These are phyloP conservation scores for Amitus sp. DNA, from an alignment of 2,888 invertebrate species.

Conservation along the genomic window DNA sequence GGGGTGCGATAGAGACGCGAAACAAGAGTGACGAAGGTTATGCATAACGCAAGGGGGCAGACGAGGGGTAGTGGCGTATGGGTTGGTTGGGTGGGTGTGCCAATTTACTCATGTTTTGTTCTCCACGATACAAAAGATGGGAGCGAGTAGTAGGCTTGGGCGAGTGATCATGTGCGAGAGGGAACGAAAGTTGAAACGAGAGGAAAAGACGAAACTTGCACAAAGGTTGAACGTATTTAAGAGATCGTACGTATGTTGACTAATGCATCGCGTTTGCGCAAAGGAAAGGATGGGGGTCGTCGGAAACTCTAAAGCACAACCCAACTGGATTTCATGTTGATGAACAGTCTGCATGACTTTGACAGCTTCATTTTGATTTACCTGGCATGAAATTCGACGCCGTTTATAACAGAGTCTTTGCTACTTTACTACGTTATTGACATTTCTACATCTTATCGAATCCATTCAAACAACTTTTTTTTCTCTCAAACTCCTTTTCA, in stretches of 20 bases:
- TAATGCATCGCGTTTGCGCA: neutral
- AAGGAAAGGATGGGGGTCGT: slow-evolving; percentile 4
- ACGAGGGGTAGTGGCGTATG: slow-evolving; percentile 34
- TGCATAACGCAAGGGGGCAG: slow-evolving; percentile 17
- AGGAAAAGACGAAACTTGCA: slow-evolving; percentile 27
- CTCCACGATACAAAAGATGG: slow-evolving; percentile 56
- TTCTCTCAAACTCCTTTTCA: too few species aligned
- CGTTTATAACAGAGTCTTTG: too few species aligned
- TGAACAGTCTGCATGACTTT: neutral
- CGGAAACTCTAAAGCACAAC: neutral
- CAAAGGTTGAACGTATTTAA: slow-evolving; percentile 7
- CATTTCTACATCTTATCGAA: too few species aligned
- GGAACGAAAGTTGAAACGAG: slow-evolving; percentile 27
- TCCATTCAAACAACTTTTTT: too few species aligned
- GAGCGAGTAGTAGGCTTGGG: slow-evolving; percentile 51
- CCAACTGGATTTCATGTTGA: neutral
- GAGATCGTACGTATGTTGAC: slow-evolving; percentile 3
- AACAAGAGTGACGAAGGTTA: slow-evolving; percentile 9
- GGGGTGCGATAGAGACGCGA: slow-evolving; percentile 27
- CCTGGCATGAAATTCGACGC: too few species aligned
- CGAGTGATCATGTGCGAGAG: slow-evolving; percentile 21
- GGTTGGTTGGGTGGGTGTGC: slow-evolving; percentile 54
- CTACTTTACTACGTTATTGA: too few species aligned
- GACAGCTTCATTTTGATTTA: slow-evolving; percentile 5
- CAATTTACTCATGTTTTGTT: slow-evolving; percentile 62